Percentiles rank a stretch among this genome's conserved stretches.
Evolutionary conservation across 2,113 vertebrate species (phyloP).

Genomic region (Ursus arctos): DNA sequence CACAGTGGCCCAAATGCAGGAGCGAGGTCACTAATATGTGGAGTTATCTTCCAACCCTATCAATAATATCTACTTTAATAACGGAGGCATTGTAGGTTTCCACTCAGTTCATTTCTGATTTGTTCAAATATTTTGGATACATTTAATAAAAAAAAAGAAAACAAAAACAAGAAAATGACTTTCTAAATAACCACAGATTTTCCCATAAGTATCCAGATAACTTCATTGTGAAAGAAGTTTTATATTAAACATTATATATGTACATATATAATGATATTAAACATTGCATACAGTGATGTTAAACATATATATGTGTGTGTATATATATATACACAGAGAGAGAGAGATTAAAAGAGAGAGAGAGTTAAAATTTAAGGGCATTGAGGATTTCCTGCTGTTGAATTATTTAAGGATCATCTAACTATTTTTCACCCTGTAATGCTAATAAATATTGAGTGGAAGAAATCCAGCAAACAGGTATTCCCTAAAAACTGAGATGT

Average conservation of each 20-base stretch:
- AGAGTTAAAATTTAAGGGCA: not conserved
- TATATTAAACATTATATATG: not conserved
- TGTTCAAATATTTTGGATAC: not conserved
- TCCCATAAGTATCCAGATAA: not conserved
- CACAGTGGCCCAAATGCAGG: not conserved
- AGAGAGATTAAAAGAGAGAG: not conserved
- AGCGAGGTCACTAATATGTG: not conserved
- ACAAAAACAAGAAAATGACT: not conserved
- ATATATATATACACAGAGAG: no score
- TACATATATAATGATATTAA: not conserved
- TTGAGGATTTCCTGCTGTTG: not conserved
- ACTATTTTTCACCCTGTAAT: not conserved
- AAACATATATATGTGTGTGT: not conserved
- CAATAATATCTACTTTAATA: not conserved
- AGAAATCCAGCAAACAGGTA: not conserved
- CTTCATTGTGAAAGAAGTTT: not conserved
- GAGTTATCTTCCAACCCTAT: not conserved
- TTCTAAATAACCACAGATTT: not conserved
- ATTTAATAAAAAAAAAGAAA: not conserved
- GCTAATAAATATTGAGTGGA: not conserved
- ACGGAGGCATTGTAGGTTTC: not conserved
- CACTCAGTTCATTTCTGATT: not conserved
- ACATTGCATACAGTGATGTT: not conserved
- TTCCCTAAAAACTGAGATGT: not conserved
- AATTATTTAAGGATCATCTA: not conserved